These are phyloP conservation scores for Pontoporia blainvillei DNA, from an alignment of 2,113 vertebrate genomes.

Conservation along the genomic window DNA sequence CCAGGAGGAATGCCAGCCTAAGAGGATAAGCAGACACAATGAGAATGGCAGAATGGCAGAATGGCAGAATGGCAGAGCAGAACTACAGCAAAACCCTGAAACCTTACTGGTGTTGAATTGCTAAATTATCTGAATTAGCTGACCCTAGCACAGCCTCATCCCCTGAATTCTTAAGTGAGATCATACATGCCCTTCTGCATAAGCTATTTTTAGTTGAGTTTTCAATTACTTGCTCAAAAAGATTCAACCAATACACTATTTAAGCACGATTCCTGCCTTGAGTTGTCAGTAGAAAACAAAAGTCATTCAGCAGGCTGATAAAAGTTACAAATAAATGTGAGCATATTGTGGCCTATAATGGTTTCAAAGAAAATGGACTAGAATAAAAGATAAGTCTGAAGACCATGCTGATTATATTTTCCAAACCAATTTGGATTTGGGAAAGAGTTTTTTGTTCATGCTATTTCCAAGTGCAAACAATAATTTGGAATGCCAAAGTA, in stretches of 20 bases:
- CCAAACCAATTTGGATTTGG: background rate
- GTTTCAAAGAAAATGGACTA: background rate
- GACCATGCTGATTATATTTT: background rate
- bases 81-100: background rate
- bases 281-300: background rate
- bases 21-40: background rate
- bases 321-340: background rate
- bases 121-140: background rate
- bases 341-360: background rate
- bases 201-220: background rate
- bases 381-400: background rate
- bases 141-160: background rate
- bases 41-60: background rate
- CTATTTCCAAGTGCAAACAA: conserved; percentile 61
- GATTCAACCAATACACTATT: background rate
- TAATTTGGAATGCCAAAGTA: conserved; percentile 43
- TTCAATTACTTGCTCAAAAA: background rate
- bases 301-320: background rate
- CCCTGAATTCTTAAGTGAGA: background rate
- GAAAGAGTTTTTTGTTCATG: background rate
- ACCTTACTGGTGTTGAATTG: background rate
- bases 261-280: background rate
- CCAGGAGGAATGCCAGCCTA: background rate
- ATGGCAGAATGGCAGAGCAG: background rate
- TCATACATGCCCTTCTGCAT: background rate